phyloP scores from a whole-genome alignment of 2,113 vertebrate species.

The Xerus inauris region DNA sequence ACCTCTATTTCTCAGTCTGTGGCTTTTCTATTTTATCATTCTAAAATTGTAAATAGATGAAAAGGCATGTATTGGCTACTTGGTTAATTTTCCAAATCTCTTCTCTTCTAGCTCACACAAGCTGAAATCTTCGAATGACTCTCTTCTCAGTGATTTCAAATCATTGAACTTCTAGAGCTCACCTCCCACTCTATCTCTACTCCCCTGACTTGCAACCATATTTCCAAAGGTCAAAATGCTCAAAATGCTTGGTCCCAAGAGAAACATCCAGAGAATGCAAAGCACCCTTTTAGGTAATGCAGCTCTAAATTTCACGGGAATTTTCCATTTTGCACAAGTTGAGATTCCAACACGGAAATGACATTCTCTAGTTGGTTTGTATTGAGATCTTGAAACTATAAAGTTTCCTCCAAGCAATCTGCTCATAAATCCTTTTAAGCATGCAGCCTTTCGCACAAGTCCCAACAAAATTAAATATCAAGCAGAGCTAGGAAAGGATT shows the following conservation, averaged over 20 bases:
- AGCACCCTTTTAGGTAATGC: conserved; percentile 47
- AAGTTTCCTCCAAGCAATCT: conserved; percentile 62
- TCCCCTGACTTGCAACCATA: background rate
- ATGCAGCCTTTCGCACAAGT: conserved; percentile 75
- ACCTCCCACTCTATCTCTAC: background rate
- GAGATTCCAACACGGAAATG: conserved; percentile 56
- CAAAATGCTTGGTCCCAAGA: background rate
- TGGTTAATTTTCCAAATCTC: background rate
- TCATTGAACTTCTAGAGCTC: background rate
- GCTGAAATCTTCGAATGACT: background rate
- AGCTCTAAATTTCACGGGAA: background rate
- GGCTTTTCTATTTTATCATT: background rate
- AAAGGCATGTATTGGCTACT: background rate
- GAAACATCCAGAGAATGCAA: background rate
- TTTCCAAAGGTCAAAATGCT: background rate
- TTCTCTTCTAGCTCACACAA: background rate
- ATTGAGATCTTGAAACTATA: conserved; percentile 67
- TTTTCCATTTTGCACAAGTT: conserved; percentile 41
- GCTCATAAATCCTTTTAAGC: conserved; percentile 83
- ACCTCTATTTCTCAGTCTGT: background rate
- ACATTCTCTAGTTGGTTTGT: conserved; percentile 49
- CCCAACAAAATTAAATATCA: conserved; percentile 82
- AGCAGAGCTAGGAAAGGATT: conserved; percentile 69
- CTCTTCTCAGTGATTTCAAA: background rate
- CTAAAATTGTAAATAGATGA: conserved; percentile 31